Conservation (phyloP, 2,888 invertebrate genomes). For the Chaetogeoica ovagalla region DNA sequence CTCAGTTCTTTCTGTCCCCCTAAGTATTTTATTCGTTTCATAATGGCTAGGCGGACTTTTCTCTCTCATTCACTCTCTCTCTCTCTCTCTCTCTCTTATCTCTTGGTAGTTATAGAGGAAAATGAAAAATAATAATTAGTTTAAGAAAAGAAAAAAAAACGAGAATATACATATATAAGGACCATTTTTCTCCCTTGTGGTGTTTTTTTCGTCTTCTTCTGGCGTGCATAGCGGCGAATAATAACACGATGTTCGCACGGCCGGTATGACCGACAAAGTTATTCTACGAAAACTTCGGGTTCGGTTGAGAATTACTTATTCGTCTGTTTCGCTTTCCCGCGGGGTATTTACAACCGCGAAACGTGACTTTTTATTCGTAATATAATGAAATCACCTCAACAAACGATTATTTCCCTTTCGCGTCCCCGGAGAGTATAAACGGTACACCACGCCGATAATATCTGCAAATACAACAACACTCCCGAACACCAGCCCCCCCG, state of each 20-base stretch:
- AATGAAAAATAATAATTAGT: conserved; percentile 52
- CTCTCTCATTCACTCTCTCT: background rate
- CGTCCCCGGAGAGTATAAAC: background rate
- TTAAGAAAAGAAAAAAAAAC: conserved; percentile 25
- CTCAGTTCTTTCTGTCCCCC: conserved; percentile 10
- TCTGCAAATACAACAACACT: background rate
- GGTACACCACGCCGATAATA: conserved; percentile 10
- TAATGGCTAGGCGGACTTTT: conserved; percentile 33
- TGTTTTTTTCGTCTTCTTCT: background rate
- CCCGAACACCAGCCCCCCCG: background rate
- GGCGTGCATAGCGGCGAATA: background rate
- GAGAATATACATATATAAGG: background rate
- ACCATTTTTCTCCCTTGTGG: conserved; percentile 1
- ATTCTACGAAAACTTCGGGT: conserved; percentile 39
- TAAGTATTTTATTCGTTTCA: conserved; percentile 50
- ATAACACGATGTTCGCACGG: conserved; percentile 25
- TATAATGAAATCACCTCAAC: conserved; percentile 45
- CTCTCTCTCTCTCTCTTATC: background rate
- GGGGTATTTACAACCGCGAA: conserved; percentile 5
- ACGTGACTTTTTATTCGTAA: conserved; percentile 46
- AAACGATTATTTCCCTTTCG: conserved; percentile 36
- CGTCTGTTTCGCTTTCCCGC: conserved; percentile 41
- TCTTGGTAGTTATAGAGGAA: conserved; percentile 10
- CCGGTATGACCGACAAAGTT: conserved; percentile 11
- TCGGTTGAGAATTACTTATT: conserved; percentile 37